These are phyloP conservation scores for Synergus itoensis DNA, from an alignment of 2,888 invertebrate species.

Conservation along the genomic window DNA sequence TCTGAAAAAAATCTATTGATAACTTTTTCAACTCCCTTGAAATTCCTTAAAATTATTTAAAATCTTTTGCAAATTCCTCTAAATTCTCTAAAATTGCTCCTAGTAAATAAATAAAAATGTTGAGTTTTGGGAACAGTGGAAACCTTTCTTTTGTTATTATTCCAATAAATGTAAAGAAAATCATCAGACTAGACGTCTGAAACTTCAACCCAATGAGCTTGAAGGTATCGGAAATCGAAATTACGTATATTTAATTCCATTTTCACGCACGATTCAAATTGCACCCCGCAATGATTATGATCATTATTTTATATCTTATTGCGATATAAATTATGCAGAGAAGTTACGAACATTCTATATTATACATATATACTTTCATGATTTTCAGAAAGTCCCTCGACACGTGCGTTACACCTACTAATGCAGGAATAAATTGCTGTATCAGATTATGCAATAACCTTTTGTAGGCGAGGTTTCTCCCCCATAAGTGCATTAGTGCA, in stretches of 20 bases:
- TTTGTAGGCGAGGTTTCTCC: constrained; percentile 60
- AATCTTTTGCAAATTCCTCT: too few species aligned
- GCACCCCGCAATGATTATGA: constrained; percentile 8
- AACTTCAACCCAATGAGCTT: too few species aligned
- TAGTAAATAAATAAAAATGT: too few species aligned
- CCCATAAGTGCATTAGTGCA: constrained; percentile 54
- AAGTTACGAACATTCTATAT: not conserved
- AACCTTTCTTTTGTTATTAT: too few species aligned
- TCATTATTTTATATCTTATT: not conserved
- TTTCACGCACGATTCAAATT: not conserved
- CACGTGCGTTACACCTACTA: not conserved
- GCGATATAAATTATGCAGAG: constrained; percentile 26
- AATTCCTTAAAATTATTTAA: too few species aligned
- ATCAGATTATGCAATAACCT: constrained; percentile 55
- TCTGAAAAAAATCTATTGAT: too few species aligned
- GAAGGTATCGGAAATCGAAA: constrained; percentile 34
- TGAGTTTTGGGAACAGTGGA: too few species aligned
- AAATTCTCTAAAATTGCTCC: too few species aligned
- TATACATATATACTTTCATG: not conserved
- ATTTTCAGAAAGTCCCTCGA: not conserved
- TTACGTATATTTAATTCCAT: constrained; percentile 32
- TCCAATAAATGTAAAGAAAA: too few species aligned
- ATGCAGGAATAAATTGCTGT: constrained; percentile 40
- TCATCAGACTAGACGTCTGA: too few species aligned
- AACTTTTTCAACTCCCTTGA: too few species aligned